phyloP scores from a whole-genome alignment of 2,797 vertebrate genomes.

The Corythornis leucogaster region DNA sequence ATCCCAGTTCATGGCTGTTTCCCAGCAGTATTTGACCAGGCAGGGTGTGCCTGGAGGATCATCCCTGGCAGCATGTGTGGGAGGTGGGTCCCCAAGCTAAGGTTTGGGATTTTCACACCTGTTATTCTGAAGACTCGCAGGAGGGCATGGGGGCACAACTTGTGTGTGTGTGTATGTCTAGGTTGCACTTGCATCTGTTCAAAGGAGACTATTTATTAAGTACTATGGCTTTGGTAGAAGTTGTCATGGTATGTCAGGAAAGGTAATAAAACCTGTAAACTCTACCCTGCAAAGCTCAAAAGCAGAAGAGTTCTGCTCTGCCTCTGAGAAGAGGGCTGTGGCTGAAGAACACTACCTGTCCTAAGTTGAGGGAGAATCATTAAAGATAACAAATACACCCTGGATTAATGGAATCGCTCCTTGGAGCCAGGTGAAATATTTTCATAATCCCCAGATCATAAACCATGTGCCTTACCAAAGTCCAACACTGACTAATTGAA shows the following conservation, averaged over 20 bases:
- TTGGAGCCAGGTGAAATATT: background rate
- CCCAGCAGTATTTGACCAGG: background rate
- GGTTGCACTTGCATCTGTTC: background rate
- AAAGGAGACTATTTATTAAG: background rate
- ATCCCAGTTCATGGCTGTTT: background rate
- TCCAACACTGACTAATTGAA: background rate
- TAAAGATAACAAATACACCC: background rate
- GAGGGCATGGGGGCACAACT: background rate
- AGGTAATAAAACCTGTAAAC: background rate
- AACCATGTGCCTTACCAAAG: background rate
- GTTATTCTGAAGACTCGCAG: background rate
- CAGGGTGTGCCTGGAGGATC: background rate
- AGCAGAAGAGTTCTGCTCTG: background rate
- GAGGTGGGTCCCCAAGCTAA: background rate
- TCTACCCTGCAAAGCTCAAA: background rate
- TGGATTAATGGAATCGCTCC: background rate
- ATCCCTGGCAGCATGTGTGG: background rate
- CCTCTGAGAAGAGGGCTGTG: background rate
- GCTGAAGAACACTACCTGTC: background rate
- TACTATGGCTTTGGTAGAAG: background rate
- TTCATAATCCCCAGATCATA: background rate
- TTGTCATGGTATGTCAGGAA: background rate
- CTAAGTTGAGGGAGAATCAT: background rate
- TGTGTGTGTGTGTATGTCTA: background rate
- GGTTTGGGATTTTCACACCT: background rate